Percentiles rank a stretch among this genome's conserved stretches.
These are phyloP conservation scores for Sarcophilus harrisii DNA, from an alignment of 2,797 vertebrate species.

Conservation along the genomic window DNA sequence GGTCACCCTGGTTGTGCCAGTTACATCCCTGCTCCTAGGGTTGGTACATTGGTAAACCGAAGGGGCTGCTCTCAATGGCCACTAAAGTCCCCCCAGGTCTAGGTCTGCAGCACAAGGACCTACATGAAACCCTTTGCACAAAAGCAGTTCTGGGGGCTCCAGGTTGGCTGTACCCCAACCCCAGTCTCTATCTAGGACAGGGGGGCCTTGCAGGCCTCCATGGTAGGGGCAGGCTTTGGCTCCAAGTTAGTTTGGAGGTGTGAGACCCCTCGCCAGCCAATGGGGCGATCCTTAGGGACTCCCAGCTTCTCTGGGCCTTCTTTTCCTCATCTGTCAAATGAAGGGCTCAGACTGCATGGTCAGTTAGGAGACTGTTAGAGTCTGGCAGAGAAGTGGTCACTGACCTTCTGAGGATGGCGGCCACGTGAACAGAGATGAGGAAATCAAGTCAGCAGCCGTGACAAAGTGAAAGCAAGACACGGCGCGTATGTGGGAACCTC, in stretches of 20 bases:
- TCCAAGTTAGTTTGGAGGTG: neutral
- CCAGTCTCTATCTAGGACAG: neutral
- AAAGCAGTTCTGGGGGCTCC: neutral
- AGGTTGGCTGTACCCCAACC: neutral
- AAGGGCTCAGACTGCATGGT: neutral
- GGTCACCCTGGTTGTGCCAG: neutral
- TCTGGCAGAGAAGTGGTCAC: neutral
- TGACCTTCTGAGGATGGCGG: neutral
- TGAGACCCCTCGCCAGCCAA: neutral
- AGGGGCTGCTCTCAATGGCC: neutral
- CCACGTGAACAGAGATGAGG: neutral
- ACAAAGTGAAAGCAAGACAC: neutral
- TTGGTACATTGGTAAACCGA: neutral
- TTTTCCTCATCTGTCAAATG: neutral
- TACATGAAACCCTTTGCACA: neutral
- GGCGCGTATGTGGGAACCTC: neutral
- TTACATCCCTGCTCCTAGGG: neutral
- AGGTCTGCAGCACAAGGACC: neutral
- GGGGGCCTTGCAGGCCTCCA: neutral
- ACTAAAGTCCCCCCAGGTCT: neutral
- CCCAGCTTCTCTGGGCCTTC: neutral
- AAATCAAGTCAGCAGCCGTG: neutral
- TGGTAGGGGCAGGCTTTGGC: neutral
- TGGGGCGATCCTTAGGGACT: neutral
- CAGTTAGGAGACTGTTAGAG: neutral